Evolutionary conservation across 2,888 invertebrate species (phyloP).

Genomic region (Podotricha telesiphe): DNA sequence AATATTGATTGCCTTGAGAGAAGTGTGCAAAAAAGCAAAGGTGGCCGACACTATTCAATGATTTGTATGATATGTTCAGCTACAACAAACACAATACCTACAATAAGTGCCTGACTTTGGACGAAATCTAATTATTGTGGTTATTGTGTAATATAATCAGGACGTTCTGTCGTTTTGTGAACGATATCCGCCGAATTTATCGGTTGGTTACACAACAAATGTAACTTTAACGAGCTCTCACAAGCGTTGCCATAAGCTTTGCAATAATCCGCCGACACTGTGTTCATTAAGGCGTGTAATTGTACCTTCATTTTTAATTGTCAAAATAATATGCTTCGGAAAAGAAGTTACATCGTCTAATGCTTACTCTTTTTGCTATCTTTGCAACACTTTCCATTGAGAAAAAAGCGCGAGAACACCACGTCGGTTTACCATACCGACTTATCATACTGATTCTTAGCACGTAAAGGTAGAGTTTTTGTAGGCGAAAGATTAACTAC

Average conservation of each 20-base stretch:
- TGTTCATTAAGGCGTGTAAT: constrained; percentile 73
- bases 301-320: constrained; percentile 65
- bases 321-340: constrained; percentile 51
- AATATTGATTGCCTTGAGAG: constrained; percentile 37
- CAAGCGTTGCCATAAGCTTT: constrained; percentile 65
- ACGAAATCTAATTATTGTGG: constrained; percentile 82
- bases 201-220: constrained; percentile 83
- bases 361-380: constrained; percentile 28
- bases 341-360: constrained; percentile 30
- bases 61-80: constrained; percentile 73
- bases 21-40: constrained; percentile 61
- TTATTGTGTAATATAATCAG: constrained; percentile 81
- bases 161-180: constrained; percentile 65
- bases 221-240: constrained; percentile 79
- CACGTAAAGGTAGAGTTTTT: constrained; percentile 73
- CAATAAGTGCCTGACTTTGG: constrained; percentile 81
- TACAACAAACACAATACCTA: constrained; percentile 75
- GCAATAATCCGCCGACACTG: constrained; percentile 60
- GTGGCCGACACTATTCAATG: constrained; percentile 74
- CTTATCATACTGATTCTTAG: constrained; percentile 64
- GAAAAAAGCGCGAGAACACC: constrained; percentile 40
- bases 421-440: constrained; percentile 54
- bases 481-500: constrained; percentile 62
- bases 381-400: constrained; percentile 49
- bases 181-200: constrained; percentile 70